phyloP scores from a whole-genome alignment of 2,888 invertebrate species.

The Drosophila phalerata region DNA sequence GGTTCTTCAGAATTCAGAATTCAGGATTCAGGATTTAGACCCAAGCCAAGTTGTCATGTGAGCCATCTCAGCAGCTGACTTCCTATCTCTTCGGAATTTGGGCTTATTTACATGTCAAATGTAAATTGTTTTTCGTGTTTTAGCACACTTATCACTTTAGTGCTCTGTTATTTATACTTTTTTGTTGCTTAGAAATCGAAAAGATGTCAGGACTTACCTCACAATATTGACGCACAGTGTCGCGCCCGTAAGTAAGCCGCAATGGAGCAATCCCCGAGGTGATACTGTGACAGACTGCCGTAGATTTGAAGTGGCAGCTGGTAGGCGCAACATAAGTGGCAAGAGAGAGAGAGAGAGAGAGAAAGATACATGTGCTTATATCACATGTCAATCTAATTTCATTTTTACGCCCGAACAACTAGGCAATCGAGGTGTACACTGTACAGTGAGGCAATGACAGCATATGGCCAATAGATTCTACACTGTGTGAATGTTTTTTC shows the following conservation, averaged over 20 bases:
- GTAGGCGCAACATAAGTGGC: slow-evolving; percentile 15
- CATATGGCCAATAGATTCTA: slow-evolving; percentile 46
- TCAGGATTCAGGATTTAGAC: no score
- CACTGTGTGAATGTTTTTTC: slow-evolving; percentile 40
- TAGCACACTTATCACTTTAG: slow-evolving; percentile 73
- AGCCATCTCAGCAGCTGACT: slow-evolving; percentile 16
- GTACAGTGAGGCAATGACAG: slow-evolving; percentile 38
- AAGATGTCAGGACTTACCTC: slow-evolving; percentile 64
- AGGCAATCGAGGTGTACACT: slow-evolving; percentile 45
- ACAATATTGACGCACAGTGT: slow-evolving; percentile 58
- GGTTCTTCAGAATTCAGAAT: not conserved
- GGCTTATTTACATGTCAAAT: slow-evolving; percentile 73
- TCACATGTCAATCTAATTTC: slow-evolving; percentile 82
- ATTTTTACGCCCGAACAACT: slow-evolving; percentile 74
- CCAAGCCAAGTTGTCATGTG: slow-evolving; percentile 49
- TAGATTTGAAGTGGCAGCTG: slow-evolving; percentile 69
- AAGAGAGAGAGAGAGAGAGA: not conserved
- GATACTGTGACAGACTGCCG: slow-evolving; percentile 64
- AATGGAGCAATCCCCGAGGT: slow-evolving; percentile 58
- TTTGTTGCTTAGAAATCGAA: slow-evolving; percentile 60
- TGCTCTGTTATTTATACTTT: slow-evolving; percentile 56
- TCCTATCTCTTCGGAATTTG: not conserved
- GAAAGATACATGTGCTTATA: slow-evolving; percentile 58
- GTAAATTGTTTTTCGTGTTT: slow-evolving; percentile 78
- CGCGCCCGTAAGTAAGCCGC: slow-evolving; percentile 28